Base-by-base conservation (phyloP, 2,888 invertebrate species). In the Drosophila hawaiiensis region DNA sequence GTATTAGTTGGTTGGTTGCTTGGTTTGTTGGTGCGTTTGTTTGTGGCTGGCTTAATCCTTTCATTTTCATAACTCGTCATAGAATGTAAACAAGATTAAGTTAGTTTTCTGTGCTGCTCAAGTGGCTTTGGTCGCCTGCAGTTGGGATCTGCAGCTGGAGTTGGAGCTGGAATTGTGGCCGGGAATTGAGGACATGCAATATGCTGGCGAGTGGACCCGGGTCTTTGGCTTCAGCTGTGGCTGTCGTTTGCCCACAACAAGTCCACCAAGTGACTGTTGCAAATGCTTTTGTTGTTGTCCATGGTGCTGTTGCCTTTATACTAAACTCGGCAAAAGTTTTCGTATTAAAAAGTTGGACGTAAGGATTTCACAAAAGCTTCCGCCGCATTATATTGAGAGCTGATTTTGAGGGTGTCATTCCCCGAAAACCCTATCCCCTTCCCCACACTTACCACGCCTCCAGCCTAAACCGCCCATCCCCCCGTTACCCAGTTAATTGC, bases 1-100 rank as follows among this genome's bases (percentile, higher is more conserved):
- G 54, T 70, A 55, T 64, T 52, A 58, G 55, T 61, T 60, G 55
- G 82, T 67, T 52, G 47, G 66, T 73, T 52, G 47, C 61, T 60
- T 50, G 64, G 78, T 70, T 62, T 69, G 83, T 41, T 80, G 73
- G 78, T 83, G 78, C 78, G 72, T 88, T 83, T 87, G 89, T 80
- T 90, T 87, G 82, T 89, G 84, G 87, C 87, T 72, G 81, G 82
- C 81, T 87, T 84, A 91, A 88, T 87, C 88, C 90, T 87, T 89
- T 88, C 88, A 88, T 91, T 91, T 90, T 88, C 88, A 88, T 88
- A 88, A 91, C 91, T 88, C 90, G 91, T 84, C 90, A 89, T 87
- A 89, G 88, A 89, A 87, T 88, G 88, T 88, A 89, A 89, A 88
- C 88, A 88, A 91, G 91, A 91, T 89, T 90, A 91, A 83, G 85